Evolutionary conservation across 2,888 invertebrate genomes (phyloP).

Genomic region (Sesia apiformis): DNA sequence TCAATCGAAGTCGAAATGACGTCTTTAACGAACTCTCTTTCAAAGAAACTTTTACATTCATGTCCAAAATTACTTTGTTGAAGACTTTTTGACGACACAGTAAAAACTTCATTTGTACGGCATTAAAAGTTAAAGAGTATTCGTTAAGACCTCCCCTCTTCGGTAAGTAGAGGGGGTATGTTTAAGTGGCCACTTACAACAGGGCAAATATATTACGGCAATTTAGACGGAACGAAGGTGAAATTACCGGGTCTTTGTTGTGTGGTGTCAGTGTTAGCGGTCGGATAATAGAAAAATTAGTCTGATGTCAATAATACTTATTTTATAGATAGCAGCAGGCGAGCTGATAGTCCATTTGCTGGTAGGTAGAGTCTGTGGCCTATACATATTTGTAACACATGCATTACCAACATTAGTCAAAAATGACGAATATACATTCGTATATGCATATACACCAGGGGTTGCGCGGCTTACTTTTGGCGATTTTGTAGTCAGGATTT

Average conservation of each 20-base stretch:
- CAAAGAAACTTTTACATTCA: neutral
- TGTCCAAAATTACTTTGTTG: neutral
- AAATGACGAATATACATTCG: no score
- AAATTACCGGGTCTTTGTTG: constrained; percentile 18
- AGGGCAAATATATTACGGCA: constrained; percentile 51
- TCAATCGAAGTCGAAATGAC: no score
- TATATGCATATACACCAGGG: no score
- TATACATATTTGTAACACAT: no score
- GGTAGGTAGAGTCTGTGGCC: no score
- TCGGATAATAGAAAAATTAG: neutral
- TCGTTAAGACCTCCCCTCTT: neutral
- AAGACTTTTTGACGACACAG: neutral
- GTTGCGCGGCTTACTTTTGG: no score
- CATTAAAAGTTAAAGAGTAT: neutral
- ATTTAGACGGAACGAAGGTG: constrained; percentile 32
- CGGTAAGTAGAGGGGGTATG: constrained; percentile 21
- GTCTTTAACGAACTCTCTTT: no score
- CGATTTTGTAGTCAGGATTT: no score
- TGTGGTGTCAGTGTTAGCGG: constrained; percentile 10
- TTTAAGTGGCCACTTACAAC: constrained; percentile 50
- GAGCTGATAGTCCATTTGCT: no score
- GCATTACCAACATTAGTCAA: no score
- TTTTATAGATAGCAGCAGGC: no score
- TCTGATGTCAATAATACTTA: no score
- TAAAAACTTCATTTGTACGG: neutral